phyloP scores from a whole-genome alignment of 2,797 vertebrate species.

The Paramormyrops hopkinsi region DNA sequence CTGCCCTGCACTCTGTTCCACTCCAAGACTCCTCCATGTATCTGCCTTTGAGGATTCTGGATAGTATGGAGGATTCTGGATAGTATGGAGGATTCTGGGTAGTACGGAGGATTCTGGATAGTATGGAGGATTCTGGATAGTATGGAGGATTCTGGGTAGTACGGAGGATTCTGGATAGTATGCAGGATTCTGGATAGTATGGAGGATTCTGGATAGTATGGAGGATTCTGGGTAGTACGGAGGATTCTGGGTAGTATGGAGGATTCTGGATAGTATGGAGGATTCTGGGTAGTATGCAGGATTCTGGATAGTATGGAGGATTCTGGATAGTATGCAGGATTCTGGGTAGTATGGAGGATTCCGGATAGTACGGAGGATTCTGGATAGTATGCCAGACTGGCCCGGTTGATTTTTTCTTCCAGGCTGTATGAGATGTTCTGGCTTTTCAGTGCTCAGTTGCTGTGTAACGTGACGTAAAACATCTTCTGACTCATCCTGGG shows the following conservation, averaged over 20 bases:
- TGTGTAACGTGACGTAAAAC: slow-evolving; percentile 56
- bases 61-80: too few relatives aligned
- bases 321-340: not conserved
- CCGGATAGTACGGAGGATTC: not conserved
- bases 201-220: not conserved
- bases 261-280: too few relatives aligned
- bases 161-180: not conserved
- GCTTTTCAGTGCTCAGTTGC: slow-evolving; percentile 43
- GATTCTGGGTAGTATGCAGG: not conserved
- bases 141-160: too few relatives aligned
- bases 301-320: too few relatives aligned
- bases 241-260: too few relatives aligned
- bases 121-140: too few relatives aligned
- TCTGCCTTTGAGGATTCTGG: not conserved
- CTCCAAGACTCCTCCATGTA: not conserved
- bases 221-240: too few relatives aligned
- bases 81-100: not conserved
- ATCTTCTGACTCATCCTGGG: slow-evolving; percentile 43
- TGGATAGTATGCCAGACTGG: not conserved
- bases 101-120: not conserved
- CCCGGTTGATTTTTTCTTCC: not conserved
- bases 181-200: too few relatives aligned
- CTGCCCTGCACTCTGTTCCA: not conserved
- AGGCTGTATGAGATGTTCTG: not conserved
- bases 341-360: not conserved